Base-by-base conservation (phyloP, 2,888 invertebrate species). In the Apotomis betuletana region DNA sequence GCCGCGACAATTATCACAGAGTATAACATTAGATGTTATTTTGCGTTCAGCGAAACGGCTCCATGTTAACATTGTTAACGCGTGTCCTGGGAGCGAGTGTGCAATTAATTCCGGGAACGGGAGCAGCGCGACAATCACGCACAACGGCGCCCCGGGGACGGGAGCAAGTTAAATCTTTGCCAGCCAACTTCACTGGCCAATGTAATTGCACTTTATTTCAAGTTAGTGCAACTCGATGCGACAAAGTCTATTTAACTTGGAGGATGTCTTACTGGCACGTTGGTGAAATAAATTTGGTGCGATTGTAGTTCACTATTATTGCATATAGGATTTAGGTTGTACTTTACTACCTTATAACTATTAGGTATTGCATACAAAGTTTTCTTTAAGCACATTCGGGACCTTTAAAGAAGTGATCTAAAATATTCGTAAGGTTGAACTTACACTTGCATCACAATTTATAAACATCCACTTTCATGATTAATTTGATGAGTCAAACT, bases 121-220 rank as follows among this genome's bases (percentile, higher is more conserved):
- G 74, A 69, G 79, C 87, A 84, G 90, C 84, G 87, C 91, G 92
- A 92, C 92, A 92, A 92, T 92, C 91, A 90, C 83, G 59, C 81
- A 69, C 79, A 91, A 92, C 84, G 85, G 90, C 87, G 82, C 92
- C 91, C 92, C 75, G 74, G 92, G 90, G 92, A 92, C 84, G 15
- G 59, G 76, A 85, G 87, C 89, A 89, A 91, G 85, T 92, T 91
- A 90, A 90, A 90, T 92, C 91, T 92, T 91, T 86, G 89, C 89
- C 85, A 91, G 90, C 86, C 89, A 81, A 77, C 81, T 81, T 78
- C 75, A 75, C 77, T 75, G 76, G 78, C 78, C 79, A 77, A 38
- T 64, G 58, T 71, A 71, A 78, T 79, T 79, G 77, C 77, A 76
- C 75, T 78, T 80, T 76, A 78, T 79, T 77, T 76, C 73, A 70